These are phyloP conservation scores for Pelmatolapia mariae DNA, from an alignment of 2,113 vertebrate genomes.

Conservation along the genomic window DNA sequence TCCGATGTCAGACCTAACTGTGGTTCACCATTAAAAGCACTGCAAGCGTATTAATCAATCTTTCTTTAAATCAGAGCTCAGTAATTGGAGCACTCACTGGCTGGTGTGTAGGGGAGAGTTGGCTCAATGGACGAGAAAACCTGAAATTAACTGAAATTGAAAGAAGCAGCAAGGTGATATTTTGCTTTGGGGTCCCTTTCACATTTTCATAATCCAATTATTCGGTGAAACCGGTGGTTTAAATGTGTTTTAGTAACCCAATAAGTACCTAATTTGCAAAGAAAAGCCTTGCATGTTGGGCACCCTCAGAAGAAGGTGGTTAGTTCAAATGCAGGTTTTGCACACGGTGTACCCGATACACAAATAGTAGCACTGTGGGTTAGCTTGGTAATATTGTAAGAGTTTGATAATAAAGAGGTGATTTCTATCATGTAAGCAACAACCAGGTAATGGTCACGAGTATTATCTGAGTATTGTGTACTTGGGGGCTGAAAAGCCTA, in stretches of 20 bases:
- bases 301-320: neutral
- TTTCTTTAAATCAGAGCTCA: neutral
- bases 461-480: neutral
- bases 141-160: neutral
- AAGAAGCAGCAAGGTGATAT: neutral
- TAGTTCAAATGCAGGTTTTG: neutral
- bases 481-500: neutral
- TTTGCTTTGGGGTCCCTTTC: rapidly evolving
- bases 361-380: neutral
- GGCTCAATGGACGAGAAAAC: neutral
- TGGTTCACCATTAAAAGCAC: neutral
- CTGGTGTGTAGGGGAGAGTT: neutral
- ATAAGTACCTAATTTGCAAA: neutral
- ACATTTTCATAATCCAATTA: neutral
- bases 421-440: neutral
- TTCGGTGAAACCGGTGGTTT: neutral
- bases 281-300: neutral
- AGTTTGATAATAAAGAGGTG: neutral
- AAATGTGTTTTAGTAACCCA: neutral
- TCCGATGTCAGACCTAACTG: neutral
- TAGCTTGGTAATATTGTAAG: neutral
- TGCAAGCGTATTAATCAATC: neutral
- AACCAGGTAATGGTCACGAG: neutral
- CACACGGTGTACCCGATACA: neutral
- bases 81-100: neutral